phyloP scores from a whole-genome alignment of 2,113 vertebrate species.

The Urocynchramus pylzowi region DNA sequence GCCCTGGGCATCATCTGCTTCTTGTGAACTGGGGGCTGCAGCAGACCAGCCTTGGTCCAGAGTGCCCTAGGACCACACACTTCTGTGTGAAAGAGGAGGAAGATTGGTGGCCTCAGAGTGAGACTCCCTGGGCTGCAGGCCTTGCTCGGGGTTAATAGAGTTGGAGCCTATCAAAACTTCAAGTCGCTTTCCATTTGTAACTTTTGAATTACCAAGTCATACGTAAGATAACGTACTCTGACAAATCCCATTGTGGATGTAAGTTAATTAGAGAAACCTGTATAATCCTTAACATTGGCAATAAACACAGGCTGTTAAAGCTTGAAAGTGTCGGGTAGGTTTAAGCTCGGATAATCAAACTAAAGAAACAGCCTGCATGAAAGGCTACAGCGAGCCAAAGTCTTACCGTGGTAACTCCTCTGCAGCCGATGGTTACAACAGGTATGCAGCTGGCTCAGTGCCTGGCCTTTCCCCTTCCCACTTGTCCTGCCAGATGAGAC shows the following conservation, averaged over 20 bases:
- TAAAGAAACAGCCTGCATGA: conserved; percentile 20
- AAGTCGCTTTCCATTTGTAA: conserved; percentile 52
- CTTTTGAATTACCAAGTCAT: conserved; percentile 55
- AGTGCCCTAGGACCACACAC: conserved; percentile 1
- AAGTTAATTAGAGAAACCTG: conserved; percentile 65
- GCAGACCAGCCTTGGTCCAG: not conserved
- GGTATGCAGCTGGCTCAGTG: not conserved
- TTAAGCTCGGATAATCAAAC: conserved; percentile 76
- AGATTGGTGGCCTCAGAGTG: conserved; percentile 30
- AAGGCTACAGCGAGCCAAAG: not conserved
- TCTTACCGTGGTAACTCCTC: not conserved
- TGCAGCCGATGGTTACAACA: not conserved
- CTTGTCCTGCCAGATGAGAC: conserved; percentile 36
- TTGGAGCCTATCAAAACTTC: conserved; percentile 53
- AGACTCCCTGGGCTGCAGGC: conserved; percentile 56
- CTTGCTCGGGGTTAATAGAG: conserved; percentile 36
- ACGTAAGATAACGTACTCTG: conserved; percentile 56
- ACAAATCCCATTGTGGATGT: conserved; percentile 43
- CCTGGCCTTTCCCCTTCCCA: not conserved
- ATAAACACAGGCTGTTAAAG: conserved; percentile 60
- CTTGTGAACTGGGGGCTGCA: not conserved
- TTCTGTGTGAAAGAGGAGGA: not conserved
- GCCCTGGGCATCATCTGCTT: not conserved
- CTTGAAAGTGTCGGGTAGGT: conserved; percentile 61
- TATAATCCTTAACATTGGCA: conserved; percentile 65